A percentile compares a stretch with the other conserved stretches of the same genome.
phyloP scores from a whole-genome alignment of 1,140 invertebrate species.

The Zelostemma sp. region DNA sequence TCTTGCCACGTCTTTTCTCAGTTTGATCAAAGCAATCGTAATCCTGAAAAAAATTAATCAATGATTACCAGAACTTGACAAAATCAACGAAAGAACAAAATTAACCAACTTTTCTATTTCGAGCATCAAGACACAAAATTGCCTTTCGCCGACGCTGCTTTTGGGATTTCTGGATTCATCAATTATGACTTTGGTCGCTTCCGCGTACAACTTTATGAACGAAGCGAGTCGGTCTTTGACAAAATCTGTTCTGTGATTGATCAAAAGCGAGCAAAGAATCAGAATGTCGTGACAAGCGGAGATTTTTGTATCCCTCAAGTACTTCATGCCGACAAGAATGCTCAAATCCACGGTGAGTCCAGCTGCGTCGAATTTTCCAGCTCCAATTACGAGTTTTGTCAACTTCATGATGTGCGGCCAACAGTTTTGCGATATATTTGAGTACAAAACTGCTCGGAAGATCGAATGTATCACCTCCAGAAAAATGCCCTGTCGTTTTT shows the following conservation, averaged over 20 bases:
- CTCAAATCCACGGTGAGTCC: slow-evolving; percentile 42
- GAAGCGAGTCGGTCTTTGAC: slow-evolving; percentile 50
- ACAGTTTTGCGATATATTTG: slow-evolving; percentile 18
- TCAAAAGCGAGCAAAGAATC: slow-evolving; percentile 28
- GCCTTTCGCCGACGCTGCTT: slow-evolving; percentile 24
- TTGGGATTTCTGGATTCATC: slow-evolving; percentile 31
- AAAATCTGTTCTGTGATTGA: slow-evolving; percentile 41
- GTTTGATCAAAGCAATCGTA: slow-evolving; percentile 53
- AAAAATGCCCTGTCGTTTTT: slow-evolving; percentile 31
- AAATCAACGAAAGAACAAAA: slow-evolving; percentile 9
- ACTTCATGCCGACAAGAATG: slow-evolving; percentile 30
- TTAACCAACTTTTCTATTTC: slow-evolving; percentile 51
- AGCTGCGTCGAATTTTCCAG: slow-evolving; percentile 34
- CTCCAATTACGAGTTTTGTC: slow-evolving; percentile 20
- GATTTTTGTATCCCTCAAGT: slow-evolving; percentile 28
- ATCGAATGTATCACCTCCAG: slow-evolving; percentile 25
- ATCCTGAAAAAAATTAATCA: slow-evolving; percentile 41
- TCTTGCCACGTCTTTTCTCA: slow-evolving; percentile 62
- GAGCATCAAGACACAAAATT: slow-evolving; percentile 36
- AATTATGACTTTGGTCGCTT: slow-evolving; percentile 31
- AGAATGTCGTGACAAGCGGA: slow-evolving; percentile 30
- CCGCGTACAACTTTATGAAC: slow-evolving; percentile 49
- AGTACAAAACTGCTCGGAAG: slow-evolving; percentile 14
- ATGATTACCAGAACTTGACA: slow-evolving; percentile 4
- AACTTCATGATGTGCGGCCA: slow-evolving; percentile 35